Evolutionary conservation across 2,113 vertebrate species (phyloP).

Genomic region (Cranoglanis bouderius): DNA sequence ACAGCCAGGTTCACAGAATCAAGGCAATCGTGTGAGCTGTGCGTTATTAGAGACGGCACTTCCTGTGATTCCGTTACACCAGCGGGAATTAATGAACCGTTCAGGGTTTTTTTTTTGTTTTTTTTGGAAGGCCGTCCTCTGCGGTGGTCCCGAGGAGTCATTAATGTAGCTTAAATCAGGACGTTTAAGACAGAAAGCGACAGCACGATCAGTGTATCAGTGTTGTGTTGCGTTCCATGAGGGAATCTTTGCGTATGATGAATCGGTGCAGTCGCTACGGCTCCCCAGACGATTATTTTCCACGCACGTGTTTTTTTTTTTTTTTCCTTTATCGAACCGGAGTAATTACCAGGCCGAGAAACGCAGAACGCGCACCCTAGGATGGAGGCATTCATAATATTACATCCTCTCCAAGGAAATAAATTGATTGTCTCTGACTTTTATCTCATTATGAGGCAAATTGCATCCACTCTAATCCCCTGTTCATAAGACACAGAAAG

Average conservation of each 20-base stretch:
- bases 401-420: slow-evolving; percentile 38
- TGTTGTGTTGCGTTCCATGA: not conserved
- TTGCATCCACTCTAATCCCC: slow-evolving; percentile 39
- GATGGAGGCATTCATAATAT: slow-evolving; percentile 32
- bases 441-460: slow-evolving; percentile 54
- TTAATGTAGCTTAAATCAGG: not conserved
- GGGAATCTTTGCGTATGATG: not conserved
- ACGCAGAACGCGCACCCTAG: not conserved
- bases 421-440: slow-evolving; percentile 51
- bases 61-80: slow-evolving; percentile 43
- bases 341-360: slow-evolving; percentile 19
- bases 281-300: not conserved
- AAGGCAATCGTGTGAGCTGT: slow-evolving; percentile 39
- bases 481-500: slow-evolving; percentile 36
- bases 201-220: not conserved
- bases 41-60: slow-evolving; percentile 47
- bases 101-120: not conserved
- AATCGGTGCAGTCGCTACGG: not conserved
- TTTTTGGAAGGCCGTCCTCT: not conserved
- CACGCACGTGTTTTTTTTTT: not conserved
- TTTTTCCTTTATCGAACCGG: not conserved
- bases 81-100: slow-evolving; percentile 43
- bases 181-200: not conserved
- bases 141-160: slow-evolving; percentile 35
- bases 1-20: slow-evolving; percentile 49